Evolutionary conservation across 2,113 vertebrate species (phyloP), one percentile per base, ranked within the genome.

Genomic region (Felis catus): DNA sequence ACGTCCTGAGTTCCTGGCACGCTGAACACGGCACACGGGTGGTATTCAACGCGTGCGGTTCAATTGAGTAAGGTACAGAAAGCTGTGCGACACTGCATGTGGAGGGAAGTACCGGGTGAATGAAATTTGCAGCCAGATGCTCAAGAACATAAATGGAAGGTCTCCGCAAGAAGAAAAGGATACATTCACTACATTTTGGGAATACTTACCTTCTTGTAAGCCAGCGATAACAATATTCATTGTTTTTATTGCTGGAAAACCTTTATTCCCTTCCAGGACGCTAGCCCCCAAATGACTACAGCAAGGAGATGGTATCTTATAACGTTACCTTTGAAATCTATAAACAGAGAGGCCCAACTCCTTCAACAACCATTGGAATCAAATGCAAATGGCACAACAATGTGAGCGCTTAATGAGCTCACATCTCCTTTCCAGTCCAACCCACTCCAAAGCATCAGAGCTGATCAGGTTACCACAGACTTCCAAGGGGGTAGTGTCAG

Each of bases 401-500:
- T 41, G 55, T 48, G 70, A 94, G 51, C 55, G 53, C n/a, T 66
- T 97, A 93, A 96, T 79, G 85, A 91, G 65, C 84, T 89, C n/a
- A n/a, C 78, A 61, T 71, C 58, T 92, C 45, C 23, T 88, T 90
- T 80, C 70, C 94, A 88, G 58, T 58, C 13, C 58, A 88, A 4
- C 29, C 29, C 70, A 61, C 39, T 58, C 36, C 66, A 86, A 1
- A 27, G 84, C 80, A 68, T 96, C 88, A 88, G 96, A 86, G 92
- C 86, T 66, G 87, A 94, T 94, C 73, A 74, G 83, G 87, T 66
- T 91, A 97, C 71, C 82, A 71, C n/a, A 93, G 95, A 92, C 95
- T 96, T 97, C 94, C 96, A 95, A 97, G 95, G 90, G 95, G 86
- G 78, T 66, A 78, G 33, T 85, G 86, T 94, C 90, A 96, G 84